These are phyloP conservation scores for Cinara cedri DNA, from an alignment of 2,888 invertebrate species.

Conservation along the genomic window DNA sequence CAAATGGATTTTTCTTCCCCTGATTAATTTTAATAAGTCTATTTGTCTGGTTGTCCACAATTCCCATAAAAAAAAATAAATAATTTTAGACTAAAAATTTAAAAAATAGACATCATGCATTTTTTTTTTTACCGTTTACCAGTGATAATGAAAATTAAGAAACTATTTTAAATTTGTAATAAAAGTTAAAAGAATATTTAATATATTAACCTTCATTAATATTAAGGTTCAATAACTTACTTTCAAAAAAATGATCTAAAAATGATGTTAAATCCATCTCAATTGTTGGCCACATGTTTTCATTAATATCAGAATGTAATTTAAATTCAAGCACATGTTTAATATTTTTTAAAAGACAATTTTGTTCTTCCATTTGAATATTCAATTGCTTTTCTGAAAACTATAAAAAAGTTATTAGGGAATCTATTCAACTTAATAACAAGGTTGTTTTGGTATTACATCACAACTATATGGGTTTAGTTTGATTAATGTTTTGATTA, in stretches of 20 bases:
- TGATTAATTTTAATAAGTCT: too few species aligned
- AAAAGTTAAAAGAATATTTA: too few species aligned
- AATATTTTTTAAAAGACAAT: not conserved
- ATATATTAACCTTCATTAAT: too few species aligned
- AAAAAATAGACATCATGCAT: too few species aligned
- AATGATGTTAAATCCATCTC: conserved; percentile 30
- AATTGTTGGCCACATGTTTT: conserved; percentile 33
- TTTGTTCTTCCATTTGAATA: conserved; percentile 16
- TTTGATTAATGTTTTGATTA: conserved; percentile 75
- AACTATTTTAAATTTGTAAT: too few species aligned
- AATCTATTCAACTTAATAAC: not conserved
- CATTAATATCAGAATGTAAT: not conserved
- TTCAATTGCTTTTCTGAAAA: conserved; percentile 31
- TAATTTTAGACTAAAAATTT: too few species aligned
- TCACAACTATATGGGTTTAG: conserved; percentile 85
- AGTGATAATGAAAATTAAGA: too few species aligned
- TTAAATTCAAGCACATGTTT: conserved; percentile 12
- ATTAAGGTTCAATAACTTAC: not conserved
- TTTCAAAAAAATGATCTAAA: conserved; percentile 20
- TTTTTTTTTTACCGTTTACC: too few species aligned
- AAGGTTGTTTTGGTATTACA: conserved; percentile 62
- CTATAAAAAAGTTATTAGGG: not conserved
- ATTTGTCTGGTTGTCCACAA: too few species aligned
- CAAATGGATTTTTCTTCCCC: too few species aligned
- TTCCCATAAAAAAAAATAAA: too few species aligned